These are phyloP conservation scores for Plagodis dolabraria DNA, from an alignment of 2,888 invertebrate species.

Conservation along the genomic window DNA sequence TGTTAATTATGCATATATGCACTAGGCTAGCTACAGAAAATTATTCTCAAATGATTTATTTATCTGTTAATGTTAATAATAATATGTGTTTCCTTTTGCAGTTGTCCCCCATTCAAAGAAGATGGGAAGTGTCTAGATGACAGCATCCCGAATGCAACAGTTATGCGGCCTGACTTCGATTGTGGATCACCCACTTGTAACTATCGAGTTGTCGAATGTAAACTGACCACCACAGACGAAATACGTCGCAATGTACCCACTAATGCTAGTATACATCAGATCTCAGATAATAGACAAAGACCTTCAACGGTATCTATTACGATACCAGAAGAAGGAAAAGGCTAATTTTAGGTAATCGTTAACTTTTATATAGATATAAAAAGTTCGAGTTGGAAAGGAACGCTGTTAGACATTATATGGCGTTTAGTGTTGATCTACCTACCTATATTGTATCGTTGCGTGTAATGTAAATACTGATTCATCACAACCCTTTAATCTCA, in stretches of 20 bases:
- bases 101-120: conserved; percentile 78
- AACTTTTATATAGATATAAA: conserved; percentile 41
- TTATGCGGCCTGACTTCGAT: conserved; percentile 70
- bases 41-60: not conserved
- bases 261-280: conserved; percentile 50
- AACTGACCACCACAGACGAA: conserved; percentile 76
- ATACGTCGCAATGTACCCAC: conserved; percentile 55
- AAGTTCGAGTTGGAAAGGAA: conserved; percentile 46
- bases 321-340: conserved; percentile 84
- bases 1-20: too few relatives aligned
- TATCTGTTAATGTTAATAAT: not conserved
- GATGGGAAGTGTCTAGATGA: conserved; percentile 66
- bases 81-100: conserved; percentile 42
- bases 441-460: conserved; percentile 6
- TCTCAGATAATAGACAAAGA: conserved; percentile 52
- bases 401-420: conserved; percentile 43
- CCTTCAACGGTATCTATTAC: conserved; percentile 85
- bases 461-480: conserved; percentile 23
- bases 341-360: conserved; percentile 55
- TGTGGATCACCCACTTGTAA: conserved; percentile 74
- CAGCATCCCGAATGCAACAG: conserved; percentile 70
- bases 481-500: not conserved
- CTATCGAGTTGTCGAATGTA: conserved; percentile 79
- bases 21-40: not conserved
- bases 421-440: conserved; percentile 32